phyloP scores from a whole-genome alignment of 2,888 invertebrate genomes.

The Steromphala cineraria region DNA sequence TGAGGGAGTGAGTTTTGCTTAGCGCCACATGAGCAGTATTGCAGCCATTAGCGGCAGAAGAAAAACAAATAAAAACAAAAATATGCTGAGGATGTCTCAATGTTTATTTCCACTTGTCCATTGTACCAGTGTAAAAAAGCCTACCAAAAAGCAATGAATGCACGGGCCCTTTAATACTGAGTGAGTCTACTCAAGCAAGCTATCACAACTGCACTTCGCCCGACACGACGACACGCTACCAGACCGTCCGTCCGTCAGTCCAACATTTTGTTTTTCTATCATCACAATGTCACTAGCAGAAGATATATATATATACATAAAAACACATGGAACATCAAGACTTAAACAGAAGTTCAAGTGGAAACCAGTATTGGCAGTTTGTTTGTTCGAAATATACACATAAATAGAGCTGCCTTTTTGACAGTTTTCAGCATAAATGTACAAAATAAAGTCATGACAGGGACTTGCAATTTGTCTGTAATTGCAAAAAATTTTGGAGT shows the following conservation, averaged over 20 bases:
- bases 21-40: no score
- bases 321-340: neutral
- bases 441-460: neutral
- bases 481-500: no score
- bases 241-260: neutral
- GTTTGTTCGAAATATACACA: neutral
- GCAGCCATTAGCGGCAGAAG: no score
- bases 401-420: neutral
- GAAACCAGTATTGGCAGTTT: neutral
- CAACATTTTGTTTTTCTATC: neutral
- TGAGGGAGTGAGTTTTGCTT: no score
- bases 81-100: neutral
- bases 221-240: no score
- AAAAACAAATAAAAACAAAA: no score
- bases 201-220: no score
- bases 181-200: neutral
- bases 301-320: neutral
- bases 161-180: neutral
- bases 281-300: neutral
- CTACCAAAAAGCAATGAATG: neutral
- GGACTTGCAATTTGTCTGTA: no score
- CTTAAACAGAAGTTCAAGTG: neutral
- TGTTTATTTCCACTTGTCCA: neutral
- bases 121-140: neutral
- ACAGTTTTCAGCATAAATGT: neutral